Evolutionary conservation across 23 tunicate species (phyloP), one percentile per base, ranked within the genome.

Genomic region (Halocynthia roretzi): DNA sequence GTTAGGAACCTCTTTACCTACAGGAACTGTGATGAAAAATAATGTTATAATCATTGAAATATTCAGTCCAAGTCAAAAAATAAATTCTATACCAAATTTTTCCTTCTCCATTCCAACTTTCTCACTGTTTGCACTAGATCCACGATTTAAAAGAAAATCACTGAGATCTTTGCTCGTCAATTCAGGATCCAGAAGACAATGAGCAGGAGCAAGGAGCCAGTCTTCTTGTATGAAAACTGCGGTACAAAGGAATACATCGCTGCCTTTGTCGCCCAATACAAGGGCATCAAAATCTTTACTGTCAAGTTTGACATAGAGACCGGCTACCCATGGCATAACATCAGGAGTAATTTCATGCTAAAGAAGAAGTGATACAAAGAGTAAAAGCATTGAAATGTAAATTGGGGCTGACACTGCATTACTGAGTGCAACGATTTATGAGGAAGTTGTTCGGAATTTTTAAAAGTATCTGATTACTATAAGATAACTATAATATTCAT

Each of bases 141-240:
- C 44, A 31, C 44, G 44, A 31, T 31, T 31, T 31, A 31, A 19
- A n/a, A 74, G 62, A 54, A 74, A 74, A 20, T 74, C 68, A 7
- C n/a, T 54, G 11, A 74, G 62, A 54, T 74, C 64, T 18, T 61
- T 20, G 11, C 62, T 62, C 55, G 48, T 81, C 51, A 75, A 10
- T 14, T 64, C 60, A 7, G 87, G 83, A 78, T 86, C 64, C 9
- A 86, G 68, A 8, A 92, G 52, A 70, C 98, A 92, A 50, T 92
- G 98, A 19, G 98, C 91, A 10, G 98, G 87, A 14, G 71, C 78
- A 9, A 83, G 55, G n/a, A 80, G 78, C 98, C 98, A 92, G 21
- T 77, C 67, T 8, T 68, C 71, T 54, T 67, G 78, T 19, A 92
- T 82, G 53, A 92, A 92, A 15, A 86, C 90, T 6, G 82, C 98